Evolutionary conservation across 2,888 invertebrate genomes (phyloP).

Genomic region (Aleiodes testaceus): DNA sequence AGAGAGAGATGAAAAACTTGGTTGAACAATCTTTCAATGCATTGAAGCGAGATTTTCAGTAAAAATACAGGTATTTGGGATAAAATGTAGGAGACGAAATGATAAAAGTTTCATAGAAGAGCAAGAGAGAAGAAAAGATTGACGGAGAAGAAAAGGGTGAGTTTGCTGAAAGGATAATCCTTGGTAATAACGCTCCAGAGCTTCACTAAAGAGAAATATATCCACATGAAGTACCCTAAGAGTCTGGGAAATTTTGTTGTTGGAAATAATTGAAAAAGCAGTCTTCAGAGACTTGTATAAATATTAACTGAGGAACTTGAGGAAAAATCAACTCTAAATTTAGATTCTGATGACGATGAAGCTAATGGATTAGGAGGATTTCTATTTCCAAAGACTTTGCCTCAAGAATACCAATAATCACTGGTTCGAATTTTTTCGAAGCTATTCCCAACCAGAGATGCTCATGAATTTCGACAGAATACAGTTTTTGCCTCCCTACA

Average conservation of each 20-base stretch:
- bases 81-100: constrained; percentile 10
- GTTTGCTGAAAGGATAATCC: constrained; percentile 52
- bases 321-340: constrained; percentile 7
- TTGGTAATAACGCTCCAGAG: constrained; percentile 49
- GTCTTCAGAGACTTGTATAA: constrained; percentile 33
- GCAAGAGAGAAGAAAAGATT: constrained; percentile 13
- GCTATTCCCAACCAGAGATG: background rate
- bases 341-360: background rate
- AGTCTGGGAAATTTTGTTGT: constrained; percentile 4
- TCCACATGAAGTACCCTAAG: constrained; percentile 36
- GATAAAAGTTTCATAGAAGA: constrained; percentile 21
- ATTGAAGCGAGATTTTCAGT: constrained; percentile 28
- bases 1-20: background rate
- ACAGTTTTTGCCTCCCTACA: background rate
- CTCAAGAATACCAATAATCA: too few relatives aligned
- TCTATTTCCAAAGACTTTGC: too few relatives aligned
- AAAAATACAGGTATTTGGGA: constrained; percentile 14
- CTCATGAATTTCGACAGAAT: background rate
- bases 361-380: background rate
- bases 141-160: constrained; percentile 15
- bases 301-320: background rate
- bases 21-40: constrained; percentile 33
- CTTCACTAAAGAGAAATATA: constrained; percentile 37
- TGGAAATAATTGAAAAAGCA: constrained; percentile 42
- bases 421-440: too few relatives aligned